Conservation (phyloP, 2,888 invertebrate species). For the Agrenia bidenticulata region DNA sequence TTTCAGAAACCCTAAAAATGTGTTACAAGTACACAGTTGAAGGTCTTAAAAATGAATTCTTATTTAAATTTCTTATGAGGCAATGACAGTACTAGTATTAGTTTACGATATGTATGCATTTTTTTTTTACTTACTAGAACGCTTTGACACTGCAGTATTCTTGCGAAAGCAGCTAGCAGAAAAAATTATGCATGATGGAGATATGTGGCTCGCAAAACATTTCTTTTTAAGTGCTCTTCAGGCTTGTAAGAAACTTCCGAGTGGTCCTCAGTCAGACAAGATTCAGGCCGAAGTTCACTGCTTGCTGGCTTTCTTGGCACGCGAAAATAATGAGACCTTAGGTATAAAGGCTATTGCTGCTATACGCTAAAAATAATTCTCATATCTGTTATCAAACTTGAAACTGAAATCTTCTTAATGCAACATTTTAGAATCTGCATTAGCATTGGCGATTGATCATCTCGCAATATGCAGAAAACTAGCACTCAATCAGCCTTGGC, state of each 20-base stretch:
- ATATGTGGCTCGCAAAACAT: conserved; percentile 30
- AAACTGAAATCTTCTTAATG: no score
- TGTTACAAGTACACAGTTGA: conserved; percentile 31
- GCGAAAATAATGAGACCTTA: conserved; percentile 35
- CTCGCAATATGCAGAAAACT: conserved; percentile 38
- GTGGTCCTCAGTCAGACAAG: neutral
- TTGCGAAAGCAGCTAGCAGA: conserved; percentile 38
- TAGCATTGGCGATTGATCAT: conserved; percentile 41
- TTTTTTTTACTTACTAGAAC: conserved; percentile 3
- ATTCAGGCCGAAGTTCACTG: conserved; percentile 46
- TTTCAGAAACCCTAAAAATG: conserved; percentile 27
- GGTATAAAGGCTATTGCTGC: no score
- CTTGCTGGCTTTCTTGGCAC: conserved; percentile 42
- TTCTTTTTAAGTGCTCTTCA: conserved; percentile 33
- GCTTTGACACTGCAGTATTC: conserved; percentile 40
- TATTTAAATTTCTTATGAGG: no score
- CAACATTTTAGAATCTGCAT: conserved; percentile 29
- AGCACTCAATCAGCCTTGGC: conserved; percentile 24
- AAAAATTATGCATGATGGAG: conserved; percentile 37
- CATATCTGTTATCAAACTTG: no score
- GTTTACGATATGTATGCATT: no score
- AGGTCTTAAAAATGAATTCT: conserved; percentile 20
- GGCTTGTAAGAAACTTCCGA: conserved; percentile 27
- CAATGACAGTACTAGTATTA: no score
- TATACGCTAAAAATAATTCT: no score